Percentiles rank a stretch among this genome's conserved stretches.
Conservation (phyloP, 2,797 vertebrate species). For the Chrosomus eos region DNA sequence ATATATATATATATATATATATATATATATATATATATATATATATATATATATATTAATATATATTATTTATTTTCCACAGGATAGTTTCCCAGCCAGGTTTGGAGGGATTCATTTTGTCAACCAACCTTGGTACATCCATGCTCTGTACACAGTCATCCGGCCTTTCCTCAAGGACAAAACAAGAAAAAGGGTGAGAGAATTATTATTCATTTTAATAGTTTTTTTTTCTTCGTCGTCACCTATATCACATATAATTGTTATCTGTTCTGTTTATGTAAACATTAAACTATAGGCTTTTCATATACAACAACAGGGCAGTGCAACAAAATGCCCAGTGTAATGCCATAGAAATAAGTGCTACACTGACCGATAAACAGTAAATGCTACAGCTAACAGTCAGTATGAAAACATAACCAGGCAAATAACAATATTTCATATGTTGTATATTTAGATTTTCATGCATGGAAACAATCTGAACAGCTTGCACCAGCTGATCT, state of each 20-base stretch:
- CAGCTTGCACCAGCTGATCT: conserved; percentile 95
- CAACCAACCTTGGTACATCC: conserved; percentile 99
- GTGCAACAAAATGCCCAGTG: background rate
- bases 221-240: background rate
- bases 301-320: background rate
- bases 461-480: conserved; percentile 98
- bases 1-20: background rate
- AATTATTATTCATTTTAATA: background rate
- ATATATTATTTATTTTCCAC: conserved; percentile 48
- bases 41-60: background rate
- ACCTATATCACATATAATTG: background rate
- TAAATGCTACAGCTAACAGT: background rate
- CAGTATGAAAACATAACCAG: background rate
- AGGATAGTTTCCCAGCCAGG: conserved; percentile 98
- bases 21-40: background rate
- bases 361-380: background rate
- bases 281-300: background rate
- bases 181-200: conserved; percentile 94
- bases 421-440: background rate
- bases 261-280: background rate
- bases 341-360: background rate
- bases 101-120: conserved; percentile 99
- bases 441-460: conserved; percentile 85
- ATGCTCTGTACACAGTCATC: conserved; percentile 97
- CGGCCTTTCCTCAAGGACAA: conserved; percentile 98